A percentile compares a stretch with the other conserved stretches of the same genome.
phyloP scores from a whole-genome alignment of 2,797 vertebrate species.

The Sebastes trivittatus region DNA sequence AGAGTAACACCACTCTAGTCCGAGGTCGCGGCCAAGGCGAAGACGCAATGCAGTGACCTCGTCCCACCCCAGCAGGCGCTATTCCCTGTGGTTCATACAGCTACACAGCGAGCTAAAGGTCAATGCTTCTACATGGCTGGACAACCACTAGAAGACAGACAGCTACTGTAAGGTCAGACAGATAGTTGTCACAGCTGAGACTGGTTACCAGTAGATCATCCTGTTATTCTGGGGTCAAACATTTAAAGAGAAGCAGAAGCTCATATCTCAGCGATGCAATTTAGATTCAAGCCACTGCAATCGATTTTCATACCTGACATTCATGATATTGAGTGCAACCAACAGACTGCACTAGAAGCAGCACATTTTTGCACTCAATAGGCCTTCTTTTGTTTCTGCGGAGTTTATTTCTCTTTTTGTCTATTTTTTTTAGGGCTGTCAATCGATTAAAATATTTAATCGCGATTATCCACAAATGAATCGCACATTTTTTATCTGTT shows the following conservation, averaged over 20 bases:
- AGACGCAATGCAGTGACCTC: slow-evolving; percentile 23
- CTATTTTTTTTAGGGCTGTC: too few species aligned
- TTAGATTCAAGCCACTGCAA: background rate
- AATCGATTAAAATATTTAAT: too few species aligned
- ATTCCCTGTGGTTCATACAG: slow-evolving; percentile 2
- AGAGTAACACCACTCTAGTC: background rate
- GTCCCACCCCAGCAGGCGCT: slow-evolving; percentile 45
- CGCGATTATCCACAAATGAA: too few species aligned
- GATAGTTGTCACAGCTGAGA: background rate
- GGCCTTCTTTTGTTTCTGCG: too few species aligned
- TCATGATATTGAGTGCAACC: background rate
- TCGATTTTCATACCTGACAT: background rate
- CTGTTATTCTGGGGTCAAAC: background rate
- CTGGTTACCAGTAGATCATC: background rate
- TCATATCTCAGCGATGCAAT: background rate
- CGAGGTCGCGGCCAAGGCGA: background rate
- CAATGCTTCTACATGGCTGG: slow-evolving; percentile 43
- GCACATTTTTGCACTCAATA: too few species aligned
- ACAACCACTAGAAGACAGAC: slow-evolving; percentile 29
- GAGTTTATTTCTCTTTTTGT: too few species aligned
- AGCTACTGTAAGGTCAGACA: slow-evolving; percentile 2
- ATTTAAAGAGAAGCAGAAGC: background rate
- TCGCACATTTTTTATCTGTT: too few species aligned
- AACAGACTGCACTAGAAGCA: too few species aligned
- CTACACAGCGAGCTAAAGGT: slow-evolving; percentile 41